Conservation (phyloP, 30 jellyfish, hydroid and myxozoan genomes). For the Chrysaora quinquecirrha region DNA sequence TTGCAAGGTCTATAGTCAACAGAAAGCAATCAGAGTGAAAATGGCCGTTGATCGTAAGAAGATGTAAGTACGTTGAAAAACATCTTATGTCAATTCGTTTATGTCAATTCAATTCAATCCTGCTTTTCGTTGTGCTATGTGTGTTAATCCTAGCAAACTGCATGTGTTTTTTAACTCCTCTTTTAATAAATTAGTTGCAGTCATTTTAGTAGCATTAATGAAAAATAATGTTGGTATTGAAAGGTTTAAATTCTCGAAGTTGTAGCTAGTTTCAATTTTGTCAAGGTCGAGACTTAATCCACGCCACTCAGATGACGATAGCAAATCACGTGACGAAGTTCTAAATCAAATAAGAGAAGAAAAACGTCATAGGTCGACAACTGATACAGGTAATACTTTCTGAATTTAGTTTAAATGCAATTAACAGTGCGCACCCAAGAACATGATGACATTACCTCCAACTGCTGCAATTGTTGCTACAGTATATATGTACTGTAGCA, state of each 20-base stretch:
- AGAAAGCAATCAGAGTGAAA: constrained; percentile 86
- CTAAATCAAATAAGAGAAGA: constrained; percentile 5
- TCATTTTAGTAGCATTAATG: background rate
- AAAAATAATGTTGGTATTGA: background rate
- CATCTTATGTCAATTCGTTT: background rate
- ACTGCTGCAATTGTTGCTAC: too few species aligned
- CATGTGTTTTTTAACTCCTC: too few species aligned
- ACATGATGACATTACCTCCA: too few species aligned
- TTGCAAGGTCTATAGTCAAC: constrained; percentile 91
- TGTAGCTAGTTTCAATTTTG: too few species aligned
- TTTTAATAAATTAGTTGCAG: too few species aligned
- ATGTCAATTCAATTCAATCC: too few species aligned
- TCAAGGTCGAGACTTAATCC: constrained; percentile 53
- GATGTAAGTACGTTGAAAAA: too few species aligned
- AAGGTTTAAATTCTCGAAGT: background rate
- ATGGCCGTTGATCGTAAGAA: constrained; percentile 90
- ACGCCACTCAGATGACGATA: background rate
- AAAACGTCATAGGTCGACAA: background rate
- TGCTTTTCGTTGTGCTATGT: too few species aligned
- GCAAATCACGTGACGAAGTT: background rate
- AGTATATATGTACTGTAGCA: too few species aligned
- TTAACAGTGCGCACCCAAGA: too few species aligned
- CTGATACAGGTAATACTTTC: background rate
- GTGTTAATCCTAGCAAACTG: too few species aligned
- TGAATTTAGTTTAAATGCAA: too few species aligned